phyloP scores from a whole-genome alignment of 2,888 invertebrate species.

The Chalcosyrphus nemorum region DNA sequence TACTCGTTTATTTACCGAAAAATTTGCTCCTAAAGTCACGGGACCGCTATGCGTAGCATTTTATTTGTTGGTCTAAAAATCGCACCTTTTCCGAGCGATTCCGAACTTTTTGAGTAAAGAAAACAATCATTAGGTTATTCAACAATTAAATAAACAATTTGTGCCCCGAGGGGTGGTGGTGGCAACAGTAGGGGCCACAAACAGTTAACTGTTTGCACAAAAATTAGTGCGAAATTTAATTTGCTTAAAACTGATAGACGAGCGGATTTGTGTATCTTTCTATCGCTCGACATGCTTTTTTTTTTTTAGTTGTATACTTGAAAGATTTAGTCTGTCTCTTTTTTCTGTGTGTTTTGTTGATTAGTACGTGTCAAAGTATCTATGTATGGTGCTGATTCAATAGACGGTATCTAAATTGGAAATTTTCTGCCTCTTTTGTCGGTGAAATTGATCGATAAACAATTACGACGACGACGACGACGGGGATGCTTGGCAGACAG shows the following conservation, averaged over 20 bases:
- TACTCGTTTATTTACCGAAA: not conserved
- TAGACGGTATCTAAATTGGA: conserved; percentile 7
- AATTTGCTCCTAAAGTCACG: conserved; percentile 15
- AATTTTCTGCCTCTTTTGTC: conserved; percentile 21
- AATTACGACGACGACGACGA: conserved; percentile 1
- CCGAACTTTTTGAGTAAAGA: not conserved
- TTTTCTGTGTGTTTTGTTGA: not conserved
- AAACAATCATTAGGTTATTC: conserved; percentile 20
- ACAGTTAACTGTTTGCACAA: not conserved
- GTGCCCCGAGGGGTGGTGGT: not conserved
- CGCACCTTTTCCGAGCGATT: conserved; percentile 10
- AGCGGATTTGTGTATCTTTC: not conserved
- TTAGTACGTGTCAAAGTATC: not conserved
- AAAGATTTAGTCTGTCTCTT: not conserved
- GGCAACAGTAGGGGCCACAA: no score
- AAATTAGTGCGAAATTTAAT: conserved; percentile 16
- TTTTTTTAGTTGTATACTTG: not conserved
- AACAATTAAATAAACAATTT: conserved; percentile 16
- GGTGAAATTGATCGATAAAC: conserved; percentile 24
- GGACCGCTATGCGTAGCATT: conserved; percentile 29
- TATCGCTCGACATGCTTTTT: not conserved
- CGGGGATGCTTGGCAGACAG: conserved; percentile 2
- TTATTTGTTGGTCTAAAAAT: conserved; percentile 6
- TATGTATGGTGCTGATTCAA: not conserved
- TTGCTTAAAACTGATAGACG: not conserved